A percentile compares a stretch with the other conserved stretches of the same genome.
Evolutionary conservation across 2,888 invertebrate species (phyloP).

Genomic region (Prosopocoilus inquinatus): DNA sequence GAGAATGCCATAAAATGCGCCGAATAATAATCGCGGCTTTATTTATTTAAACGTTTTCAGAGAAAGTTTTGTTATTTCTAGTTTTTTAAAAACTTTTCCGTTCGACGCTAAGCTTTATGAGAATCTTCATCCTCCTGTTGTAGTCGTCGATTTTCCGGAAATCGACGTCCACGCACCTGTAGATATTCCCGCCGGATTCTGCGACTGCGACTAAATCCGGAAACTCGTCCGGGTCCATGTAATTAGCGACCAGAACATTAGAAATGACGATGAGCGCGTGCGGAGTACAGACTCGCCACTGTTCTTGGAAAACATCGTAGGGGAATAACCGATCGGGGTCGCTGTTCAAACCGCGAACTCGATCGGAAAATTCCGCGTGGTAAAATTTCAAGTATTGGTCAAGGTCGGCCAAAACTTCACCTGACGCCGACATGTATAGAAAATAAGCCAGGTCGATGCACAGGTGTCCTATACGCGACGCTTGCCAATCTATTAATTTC

Average conservation of each 20-base stretch:
- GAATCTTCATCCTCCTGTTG: too few relatives aligned
- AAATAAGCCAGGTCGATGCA: conserved; percentile 16
- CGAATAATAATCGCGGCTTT: too few relatives aligned
- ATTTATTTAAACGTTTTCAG: too few relatives aligned
- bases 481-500: conserved; percentile 18
- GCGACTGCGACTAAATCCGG: conserved; percentile 22
- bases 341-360: conserved; percentile 9
- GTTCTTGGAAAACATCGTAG: conserved; percentile 26
- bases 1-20: too few relatives aligned
- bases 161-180: too few relatives aligned
- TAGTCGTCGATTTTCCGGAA: too few relatives aligned
- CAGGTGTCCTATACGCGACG: conserved; percentile 6
- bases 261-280: conserved; percentile 31
- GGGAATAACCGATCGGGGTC: conserved; percentile 30
- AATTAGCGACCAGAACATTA: conserved; percentile 31
- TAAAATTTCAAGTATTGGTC: conserved; percentile 14
- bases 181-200: not conserved
- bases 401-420: conserved; percentile 7
- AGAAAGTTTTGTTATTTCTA: too few relatives aligned
- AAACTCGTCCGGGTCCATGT: conserved; percentile 26
- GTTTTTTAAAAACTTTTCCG: too few relatives aligned
- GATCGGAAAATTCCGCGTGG: conserved; percentile 9
- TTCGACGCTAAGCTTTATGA: too few relatives aligned
- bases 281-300: conserved; percentile 32
- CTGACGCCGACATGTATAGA: conserved; percentile 8